Evolutionary conservation across 2,113 vertebrate genomes (phyloP).

Genomic region (Cryptoleucopteryx plumbea): DNA sequence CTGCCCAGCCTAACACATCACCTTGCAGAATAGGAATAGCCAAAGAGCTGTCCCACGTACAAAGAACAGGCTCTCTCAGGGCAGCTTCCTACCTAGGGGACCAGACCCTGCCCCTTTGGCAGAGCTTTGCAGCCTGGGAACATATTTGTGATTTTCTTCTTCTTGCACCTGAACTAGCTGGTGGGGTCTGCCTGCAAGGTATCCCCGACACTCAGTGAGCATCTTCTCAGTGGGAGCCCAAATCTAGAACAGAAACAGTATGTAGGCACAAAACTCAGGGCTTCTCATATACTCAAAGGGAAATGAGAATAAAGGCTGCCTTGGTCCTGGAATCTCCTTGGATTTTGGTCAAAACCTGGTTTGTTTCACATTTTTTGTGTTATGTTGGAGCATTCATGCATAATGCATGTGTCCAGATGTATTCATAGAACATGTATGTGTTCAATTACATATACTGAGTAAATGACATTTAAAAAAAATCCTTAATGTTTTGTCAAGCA

Average conservation of each 20-base stretch:
- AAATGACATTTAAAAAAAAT: not conserved
- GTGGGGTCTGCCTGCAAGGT: not conserved
- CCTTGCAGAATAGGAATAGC: not conserved
- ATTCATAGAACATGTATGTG: not conserved
- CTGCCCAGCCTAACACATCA: not conserved
- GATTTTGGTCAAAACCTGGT: not conserved
- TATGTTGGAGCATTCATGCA: not conserved
- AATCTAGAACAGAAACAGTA: not conserved
- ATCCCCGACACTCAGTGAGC: fast-evolving
- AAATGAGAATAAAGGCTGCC: not conserved
- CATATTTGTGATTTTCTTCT: not conserved
- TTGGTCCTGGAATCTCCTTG: not conserved
- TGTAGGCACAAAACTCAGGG: not conserved
- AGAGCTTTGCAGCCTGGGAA: not conserved
- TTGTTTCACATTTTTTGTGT: not conserved
- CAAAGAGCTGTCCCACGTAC: fast-evolving
- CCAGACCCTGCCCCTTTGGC: not conserved
- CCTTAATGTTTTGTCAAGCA: not conserved
- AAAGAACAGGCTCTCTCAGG: not conserved
- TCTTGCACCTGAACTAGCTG: not conserved
- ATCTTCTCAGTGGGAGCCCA: not conserved
- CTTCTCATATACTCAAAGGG: not conserved
- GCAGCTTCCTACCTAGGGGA: not conserved
- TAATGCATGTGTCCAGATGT: not conserved
- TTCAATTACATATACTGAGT: not conserved